Base-by-base conservation (phyloP, 2,797 vertebrate species). In the Channallabes apus region DNA sequence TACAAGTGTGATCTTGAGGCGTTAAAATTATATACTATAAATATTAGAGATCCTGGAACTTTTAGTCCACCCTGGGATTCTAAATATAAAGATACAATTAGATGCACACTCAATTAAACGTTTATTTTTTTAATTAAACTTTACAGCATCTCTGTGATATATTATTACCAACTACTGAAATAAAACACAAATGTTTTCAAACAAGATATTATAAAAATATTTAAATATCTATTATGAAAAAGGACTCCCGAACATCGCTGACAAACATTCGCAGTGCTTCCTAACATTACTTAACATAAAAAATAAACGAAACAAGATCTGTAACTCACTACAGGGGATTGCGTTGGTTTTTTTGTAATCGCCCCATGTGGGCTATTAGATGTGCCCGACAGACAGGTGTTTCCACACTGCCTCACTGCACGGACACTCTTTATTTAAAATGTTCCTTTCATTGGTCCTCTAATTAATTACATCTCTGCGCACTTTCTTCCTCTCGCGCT, bases 381-480 rank as follows among this genome's bases (percentile, higher is more conserved):
- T 35, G 29, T 5, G 4, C 12, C 77, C 46, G 6, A 80, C 6
- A 64, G 35, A 61, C 76, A 58, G 29, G 56, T 61, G 32, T 61
- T 35, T 78, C 56, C 76, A 35, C 59, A 20, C 35, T 6, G 24
- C 14, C 24, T 18, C 59, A 80, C 61, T 20, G 35, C 38, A 0
- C 78, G 0, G 41, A 80, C 24, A 46, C 61, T 27, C 22, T 24
- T 79, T 79, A 14, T 46, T 64, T 64, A 27, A 65, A 65, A 65
- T 20, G 24, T 51, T 51, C 14, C 17, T 77, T 59, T n/a, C 76
- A 79, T 35, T 59, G 56, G 75, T 27, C 14, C 24, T 64, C 38
- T 65, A 27, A 46, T 41, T 80, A 80, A 65, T 64, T 65, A 29
- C 24, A 51, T 80, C 78, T 65, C 78, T 46, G 61, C 2, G n/a